Evolutionary conservation across 2,888 invertebrate species (phyloP), one percentile per base, ranked within the genome.

Genomic region (Herminia tarsipennalis): DNA sequence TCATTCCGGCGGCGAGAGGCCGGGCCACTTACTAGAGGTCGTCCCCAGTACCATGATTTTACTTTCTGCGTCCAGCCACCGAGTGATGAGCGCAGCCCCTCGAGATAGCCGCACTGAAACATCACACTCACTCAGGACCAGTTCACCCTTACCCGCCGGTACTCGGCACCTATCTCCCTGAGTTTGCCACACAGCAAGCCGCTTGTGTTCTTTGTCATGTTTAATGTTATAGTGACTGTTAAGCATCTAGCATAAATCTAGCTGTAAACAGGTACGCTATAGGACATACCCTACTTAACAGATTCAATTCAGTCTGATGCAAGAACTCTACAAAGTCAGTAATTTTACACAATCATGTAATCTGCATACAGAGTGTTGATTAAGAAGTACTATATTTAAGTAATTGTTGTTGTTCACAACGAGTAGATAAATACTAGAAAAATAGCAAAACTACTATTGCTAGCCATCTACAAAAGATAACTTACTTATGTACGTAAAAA

Each of bases 31-130:
- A 97, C 97, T 94, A 97, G 96, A 95, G 97, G 97, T 95, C 96
- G 95, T 94, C 97, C 97, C 97, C 97, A 97, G 95, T 97, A 97
- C 97, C 97, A 97, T 93, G 97, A 97, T 94, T 97, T 97, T 94
- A 97, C 96, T 95, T 96, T 96, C 95, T 97, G 96, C 94, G 97
- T 97, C 95, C 96, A 96, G 94, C 97, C 97, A 94, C 96, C 97
- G 93, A 97, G 95, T 94, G 96, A 96, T 93, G 96, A 96, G 93
- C 96, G 96, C 94, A 97, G 96, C 93, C 97, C 96, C 94, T 96
- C 96, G 93, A 96, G 95, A 95, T 96, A 96, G 93, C 96, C 96
- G 94, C 95, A 95, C 96, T 96, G 96, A 93, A 95, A 94, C 91
- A 92, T 90, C 91, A 92, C 88, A 89, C 88, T 86, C 86, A 78